Evolutionary conservation across 2,888 invertebrate species (phyloP), one percentile per base, ranked within the genome.

Genomic region (Falcaria lacertinaria): DNA sequence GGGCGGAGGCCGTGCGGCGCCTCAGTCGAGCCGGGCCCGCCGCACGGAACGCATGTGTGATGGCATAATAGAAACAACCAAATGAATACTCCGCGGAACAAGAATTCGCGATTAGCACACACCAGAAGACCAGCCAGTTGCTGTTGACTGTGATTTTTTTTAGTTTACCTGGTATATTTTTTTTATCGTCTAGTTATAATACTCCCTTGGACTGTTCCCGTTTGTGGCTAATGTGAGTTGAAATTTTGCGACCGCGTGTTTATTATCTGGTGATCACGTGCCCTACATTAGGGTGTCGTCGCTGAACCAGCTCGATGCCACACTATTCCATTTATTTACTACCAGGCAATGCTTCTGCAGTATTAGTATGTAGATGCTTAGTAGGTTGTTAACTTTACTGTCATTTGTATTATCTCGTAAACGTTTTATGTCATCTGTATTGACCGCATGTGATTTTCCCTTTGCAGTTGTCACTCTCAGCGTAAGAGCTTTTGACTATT

Each of bases 211-310:
- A 85, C 71, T 82, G 74, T 76, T 60, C 76, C 76, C 60, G 79
- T 80, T 78, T 67, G 82, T 79, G 84, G 77, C 79, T 74, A 74
- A 88, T 86, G 87, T 88, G 85, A 87, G 87, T 88, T 79, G 52
- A 78, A 64, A 74, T 74, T 62, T 64, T 57, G 65, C 69, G 63
- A 67, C 68, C 65, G 72, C 76, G 72, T 69, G 77, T 60, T 68
- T 28, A 28, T 28, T 28, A 28, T 60, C 69, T 72, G 74, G 74
- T 54, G 69, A 67, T 75, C 85, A 85, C 84, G 80, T 84, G 87
- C 81, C 87, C 86, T 77, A 82, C 61, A 80, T 85, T 75, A 62
- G 80, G 80, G 78, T 75, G 77, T 68, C 78, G 76, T 69, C 80
- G 69, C 69, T 67, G 78, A 79, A 80, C 67, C 72, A 69, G 22